Base-by-base conservation (phyloP, 2,797 vertebrate genomes). In the Poecilia picta region DNA sequence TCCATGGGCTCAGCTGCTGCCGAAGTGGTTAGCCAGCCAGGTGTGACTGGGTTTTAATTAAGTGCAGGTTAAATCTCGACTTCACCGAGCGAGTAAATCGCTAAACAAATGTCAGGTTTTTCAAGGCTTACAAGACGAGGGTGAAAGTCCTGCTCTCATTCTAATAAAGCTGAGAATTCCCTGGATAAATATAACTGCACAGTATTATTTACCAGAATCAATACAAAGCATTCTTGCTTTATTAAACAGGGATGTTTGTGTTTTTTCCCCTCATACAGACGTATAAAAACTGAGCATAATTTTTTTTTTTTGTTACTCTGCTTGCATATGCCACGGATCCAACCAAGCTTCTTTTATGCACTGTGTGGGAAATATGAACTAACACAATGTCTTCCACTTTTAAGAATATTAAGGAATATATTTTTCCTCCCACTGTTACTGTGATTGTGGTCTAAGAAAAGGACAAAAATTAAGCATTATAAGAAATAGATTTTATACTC, bases 21-120 rank as follows among this genome's bases (percentile, higher is more conserved):
- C 25, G 64, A 73, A 81, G 72, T 75, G 83, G 88, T 89, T 89
- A 89, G 84, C 74, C 76, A 83, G 78, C 78, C 74, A 64, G 78
- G 70, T 87, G 73, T 64, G 82, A 89, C 82, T 49, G 31, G 43
- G 13, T 84, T 94, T 93, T 93, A 93, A 93, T 93, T 82, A 86
- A 76, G 73, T 79, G 72, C 49, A 66, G 68, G 76, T 83, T 82
- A 74, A 86, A 83, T 75, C 41, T 72, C 55, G 70, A 88, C 83
- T 82, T 87, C 83, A 87, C 53, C 55, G 33, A 87, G 73, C 33
- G 39, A 76, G 72, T 77, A 72, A 87, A 91, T 87, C 73, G 77
- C 81, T 83, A 68, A 83, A 81, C 83, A 80, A 87, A 89, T 77
- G 76, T 87, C 84, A 87, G 88, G 15, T 85, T 83, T 83, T 49